Base-by-base conservation (phyloP, 1,140 invertebrate genomes). In the Chlorops oryzae region DNA sequence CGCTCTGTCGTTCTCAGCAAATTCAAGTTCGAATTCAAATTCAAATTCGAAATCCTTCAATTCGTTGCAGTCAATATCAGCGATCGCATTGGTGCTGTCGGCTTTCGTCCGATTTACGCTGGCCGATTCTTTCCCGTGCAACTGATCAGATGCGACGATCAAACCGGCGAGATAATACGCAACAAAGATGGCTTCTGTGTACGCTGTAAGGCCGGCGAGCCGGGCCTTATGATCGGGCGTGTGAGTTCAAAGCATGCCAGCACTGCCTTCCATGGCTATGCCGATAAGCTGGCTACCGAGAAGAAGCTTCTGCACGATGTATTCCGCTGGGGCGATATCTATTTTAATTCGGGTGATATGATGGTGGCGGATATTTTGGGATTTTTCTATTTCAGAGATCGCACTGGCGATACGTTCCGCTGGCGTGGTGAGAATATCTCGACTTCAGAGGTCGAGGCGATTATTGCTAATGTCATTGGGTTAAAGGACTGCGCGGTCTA, bases 341-440 rank as follows among this genome's bases (percentile, higher is more conserved):
- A 82, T 47, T 99, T 98, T 66, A 86, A 94, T 59, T 90, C 92
- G 7, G 92, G 95, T 51, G 96, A 98, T 76, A 83, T 98, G 56
- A 75, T 98, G 32, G 80, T 90, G 1, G 87, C 86, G 80, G 94
- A 98, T 68, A 84, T 93, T 40, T 80, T 86, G 32, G 93, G 94
- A 4, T 97, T 95, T 71, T 87, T 92, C 61, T 98, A 92, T 72
- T 98, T 98, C 73, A 90, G 86, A 59, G 95, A 98, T 68, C 81
- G 96, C 57, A 95, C 90, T 15, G 95, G 95, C 10, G 95, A 98
- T 66, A 98, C 95, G 1, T 98, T 91, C 69, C 87, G 94, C 57
- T 91, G 87, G 87, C 82, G 87, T 51, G 94, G 95, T 23, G 96
- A 99, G 74, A 98, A 98, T 70, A 93, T 98, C 0, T 90, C 93